phyloP scores from a whole-genome alignment of 1,140 invertebrate genomes.

The Rhagoletis zephyria region DNA sequence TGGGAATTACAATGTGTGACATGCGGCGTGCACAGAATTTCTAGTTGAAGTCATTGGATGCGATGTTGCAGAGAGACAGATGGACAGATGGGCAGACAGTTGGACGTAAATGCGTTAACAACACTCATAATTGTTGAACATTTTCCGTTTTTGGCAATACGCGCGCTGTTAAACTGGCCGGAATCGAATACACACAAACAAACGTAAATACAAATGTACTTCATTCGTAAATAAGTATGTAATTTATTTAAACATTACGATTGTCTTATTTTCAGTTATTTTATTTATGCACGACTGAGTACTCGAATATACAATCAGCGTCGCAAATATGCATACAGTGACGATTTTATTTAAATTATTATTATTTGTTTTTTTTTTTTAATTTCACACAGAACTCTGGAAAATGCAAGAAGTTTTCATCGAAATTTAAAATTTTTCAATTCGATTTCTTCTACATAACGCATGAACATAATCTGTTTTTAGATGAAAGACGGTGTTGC shows the following conservation, averaged over 20 bases:
- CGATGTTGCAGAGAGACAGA: neutral
- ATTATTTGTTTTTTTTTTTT: too few species aligned
- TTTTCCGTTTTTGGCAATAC: slow-evolving; percentile 17
- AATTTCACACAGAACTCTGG: too few species aligned
- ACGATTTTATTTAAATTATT: too few species aligned
- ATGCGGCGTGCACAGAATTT: slow-evolving; percentile 8
- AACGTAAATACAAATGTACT: neutral
- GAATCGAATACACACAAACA: neutral
- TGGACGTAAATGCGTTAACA: neutral
- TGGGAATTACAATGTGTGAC: slow-evolving; percentile 12
- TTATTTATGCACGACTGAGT: slow-evolving; percentile 20
- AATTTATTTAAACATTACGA: slow-evolving; percentile 29
- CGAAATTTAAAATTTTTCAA: too few species aligned
- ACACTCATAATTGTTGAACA: slow-evolving; percentile 37
- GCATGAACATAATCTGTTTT: too few species aligned
- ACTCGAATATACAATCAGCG: too few species aligned
- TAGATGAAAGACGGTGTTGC: too few species aligned
- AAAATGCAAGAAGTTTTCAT: too few species aligned
- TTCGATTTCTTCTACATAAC: too few species aligned
- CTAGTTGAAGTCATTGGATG: neutral
- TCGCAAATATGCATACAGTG: neutral
- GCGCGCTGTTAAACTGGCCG: neutral
- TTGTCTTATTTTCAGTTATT: slow-evolving; percentile 1
- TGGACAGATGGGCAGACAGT: slow-evolving; percentile 22
- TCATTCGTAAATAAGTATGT: neutral